Conservation (phyloP, 2,113 vertebrate genomes). For the Ptyas mucosa region DNA sequence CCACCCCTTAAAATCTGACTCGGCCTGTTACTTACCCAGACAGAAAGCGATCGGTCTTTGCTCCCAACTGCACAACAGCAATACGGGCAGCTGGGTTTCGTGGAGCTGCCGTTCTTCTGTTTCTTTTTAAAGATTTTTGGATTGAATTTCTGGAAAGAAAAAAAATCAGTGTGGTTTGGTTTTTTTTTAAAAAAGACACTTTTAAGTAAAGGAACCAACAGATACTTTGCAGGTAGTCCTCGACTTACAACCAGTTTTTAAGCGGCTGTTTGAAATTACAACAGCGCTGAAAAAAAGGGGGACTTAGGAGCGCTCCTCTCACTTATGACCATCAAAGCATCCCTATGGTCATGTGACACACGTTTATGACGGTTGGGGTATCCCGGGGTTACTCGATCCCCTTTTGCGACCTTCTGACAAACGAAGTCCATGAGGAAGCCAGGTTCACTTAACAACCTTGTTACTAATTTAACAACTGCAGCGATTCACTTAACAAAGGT, state of each 20-base stretch:
- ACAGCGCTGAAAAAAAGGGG: too few species aligned
- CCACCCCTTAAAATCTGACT: background rate
- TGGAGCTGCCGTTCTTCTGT: constrained; percentile 94
- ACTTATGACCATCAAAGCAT: background rate
- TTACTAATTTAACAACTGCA: too few species aligned
- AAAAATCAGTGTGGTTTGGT: background rate
- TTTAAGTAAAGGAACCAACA: background rate
- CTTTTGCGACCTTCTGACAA: too few species aligned
- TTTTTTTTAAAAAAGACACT: background rate
- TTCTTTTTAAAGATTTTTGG: constrained; percentile 99
- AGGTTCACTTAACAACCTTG: too few species aligned
- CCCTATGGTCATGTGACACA: too few species aligned
- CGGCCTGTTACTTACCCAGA: constrained; percentile 81
- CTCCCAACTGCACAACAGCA: constrained; percentile 97
- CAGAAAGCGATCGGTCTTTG: constrained; percentile 95
- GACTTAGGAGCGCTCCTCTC: background rate
- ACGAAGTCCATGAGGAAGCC: too few species aligned
- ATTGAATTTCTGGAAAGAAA: constrained; percentile 88
- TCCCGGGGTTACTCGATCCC: too few species aligned
- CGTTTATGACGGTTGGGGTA: too few species aligned
- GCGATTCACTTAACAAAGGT: too few species aligned
- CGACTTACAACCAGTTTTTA: background rate
- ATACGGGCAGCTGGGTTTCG: constrained; percentile 90
- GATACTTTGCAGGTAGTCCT: background rate
- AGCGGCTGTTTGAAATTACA: background rate